Evolutionary conservation across 1,140 invertebrate species (phyloP).

Genomic region (Pteromalus puparum): DNA sequence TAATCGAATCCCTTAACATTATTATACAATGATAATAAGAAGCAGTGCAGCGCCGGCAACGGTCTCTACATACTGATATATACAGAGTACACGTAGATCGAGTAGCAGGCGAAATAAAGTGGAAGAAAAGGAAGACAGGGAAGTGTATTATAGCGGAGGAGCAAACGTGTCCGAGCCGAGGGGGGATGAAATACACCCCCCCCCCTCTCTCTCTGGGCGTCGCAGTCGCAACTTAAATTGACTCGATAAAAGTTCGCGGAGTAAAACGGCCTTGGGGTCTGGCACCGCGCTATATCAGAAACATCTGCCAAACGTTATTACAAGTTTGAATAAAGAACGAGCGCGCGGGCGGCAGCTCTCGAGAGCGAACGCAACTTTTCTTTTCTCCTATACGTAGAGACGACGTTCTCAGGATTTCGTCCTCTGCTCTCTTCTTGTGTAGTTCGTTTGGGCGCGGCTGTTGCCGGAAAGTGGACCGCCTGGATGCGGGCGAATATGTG

Average conservation of each 20-base stretch:
- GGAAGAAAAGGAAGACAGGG: constrained; percentile 24
- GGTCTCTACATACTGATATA: background rate
- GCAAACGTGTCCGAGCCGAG: constrained; percentile 20
- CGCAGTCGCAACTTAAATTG: constrained; percentile 74
- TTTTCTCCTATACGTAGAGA: constrained; percentile 54
- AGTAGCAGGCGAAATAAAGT: constrained; percentile 57
- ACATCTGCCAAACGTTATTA: constrained; percentile 77
- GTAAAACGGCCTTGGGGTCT: constrained; percentile 68
- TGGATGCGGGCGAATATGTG: background rate
- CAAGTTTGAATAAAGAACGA: constrained; percentile 76
- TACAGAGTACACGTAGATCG: background rate
- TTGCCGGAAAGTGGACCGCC: background rate
- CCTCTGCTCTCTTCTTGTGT: constrained; percentile 33
- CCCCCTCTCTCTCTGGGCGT: constrained; percentile 41
- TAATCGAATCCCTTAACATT: constrained; percentile 54
- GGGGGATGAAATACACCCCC: constrained; percentile 38
- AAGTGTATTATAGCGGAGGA: constrained; percentile 26
- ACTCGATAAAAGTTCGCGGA: constrained; percentile 75
- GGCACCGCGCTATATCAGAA: constrained; percentile 71
- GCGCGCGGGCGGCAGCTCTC: constrained; percentile 5
- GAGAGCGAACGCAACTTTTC: constrained; percentile 48
- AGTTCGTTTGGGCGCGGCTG: constrained; percentile 6
- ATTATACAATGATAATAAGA: constrained; percentile 52
- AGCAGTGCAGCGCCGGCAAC: background rate
- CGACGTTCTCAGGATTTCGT: constrained; percentile 60